Percentiles rank a stretch among this genome's conserved stretches.
phyloP scores from a whole-genome alignment of 2,113 vertebrate species.

The Triplophysa tibetana region DNA sequence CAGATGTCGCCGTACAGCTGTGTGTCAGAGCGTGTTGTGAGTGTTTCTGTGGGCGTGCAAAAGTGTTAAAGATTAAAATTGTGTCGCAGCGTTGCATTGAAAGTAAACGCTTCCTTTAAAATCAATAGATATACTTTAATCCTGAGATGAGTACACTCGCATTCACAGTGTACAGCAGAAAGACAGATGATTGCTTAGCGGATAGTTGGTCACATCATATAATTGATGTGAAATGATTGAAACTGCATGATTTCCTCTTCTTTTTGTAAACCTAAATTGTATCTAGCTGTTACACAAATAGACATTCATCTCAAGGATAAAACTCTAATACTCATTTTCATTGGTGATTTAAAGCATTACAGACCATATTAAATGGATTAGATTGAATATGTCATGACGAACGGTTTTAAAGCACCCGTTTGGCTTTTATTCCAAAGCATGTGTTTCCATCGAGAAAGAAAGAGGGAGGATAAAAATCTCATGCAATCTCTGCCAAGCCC shows the following conservation, averaged over 20 bases:
- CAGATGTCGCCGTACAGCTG: too few species aligned
- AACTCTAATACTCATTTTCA: constrained; percentile 26
- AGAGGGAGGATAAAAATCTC: constrained; percentile 48
- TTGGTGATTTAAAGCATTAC: constrained; percentile 29
- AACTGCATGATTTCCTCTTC: too few species aligned
- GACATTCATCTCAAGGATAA: constrained; percentile 6
- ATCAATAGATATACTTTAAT: constrained; percentile 46
- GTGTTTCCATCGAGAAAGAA: constrained; percentile 63
- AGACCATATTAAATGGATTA: constrained; percentile 32
- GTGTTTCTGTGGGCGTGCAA: too few species aligned
- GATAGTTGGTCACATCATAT: too few species aligned
- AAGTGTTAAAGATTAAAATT: too few species aligned
- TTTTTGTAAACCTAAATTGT: too few species aligned
- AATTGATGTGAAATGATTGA: too few species aligned
- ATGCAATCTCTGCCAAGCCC: constrained; percentile 60
- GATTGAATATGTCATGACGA: constrained; percentile 37
- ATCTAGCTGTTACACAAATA: constrained; percentile 37
- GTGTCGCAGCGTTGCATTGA: neutral
- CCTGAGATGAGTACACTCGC: constrained; percentile 10
- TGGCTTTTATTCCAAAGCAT: constrained; percentile 62
- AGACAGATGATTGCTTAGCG: neutral
- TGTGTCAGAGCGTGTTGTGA: too few species aligned
- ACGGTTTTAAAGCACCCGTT: constrained; percentile 51
- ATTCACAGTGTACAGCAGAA: constrained; percentile 5
- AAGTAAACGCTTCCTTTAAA: constrained; percentile 38